These are phyloP conservation scores for Pemphigus obesinymphae DNA, from an alignment of 1,140 invertebrate genomes.

Conservation along the genomic window DNA sequence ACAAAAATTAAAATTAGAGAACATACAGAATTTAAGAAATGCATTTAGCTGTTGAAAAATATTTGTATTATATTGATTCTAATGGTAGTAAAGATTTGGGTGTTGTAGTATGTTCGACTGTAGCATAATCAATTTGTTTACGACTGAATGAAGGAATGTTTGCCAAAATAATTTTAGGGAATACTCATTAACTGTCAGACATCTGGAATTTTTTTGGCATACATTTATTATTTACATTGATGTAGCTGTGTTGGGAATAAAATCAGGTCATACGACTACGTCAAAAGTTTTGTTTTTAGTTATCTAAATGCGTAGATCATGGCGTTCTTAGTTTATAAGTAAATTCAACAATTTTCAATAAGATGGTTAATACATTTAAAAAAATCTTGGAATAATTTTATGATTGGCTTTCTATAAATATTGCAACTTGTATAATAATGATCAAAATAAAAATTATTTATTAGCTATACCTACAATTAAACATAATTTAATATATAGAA, in stretches of 20 bases:
- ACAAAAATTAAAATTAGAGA: no score
- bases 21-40: no score
- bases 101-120: not conserved
- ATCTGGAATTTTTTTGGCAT: conserved; percentile 14
- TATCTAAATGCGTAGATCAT: conserved; percentile 3
- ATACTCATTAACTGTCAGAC: conserved; percentile 4
- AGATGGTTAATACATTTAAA: not conserved
- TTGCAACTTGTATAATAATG: no score
- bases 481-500: no score
- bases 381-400: no score
- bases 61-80: no score
- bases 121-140: not conserved
- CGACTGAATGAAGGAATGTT: not conserved
- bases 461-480: no score
- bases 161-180: not conserved
- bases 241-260: not conserved
- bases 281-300: conserved; percentile 17
- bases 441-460: no score
- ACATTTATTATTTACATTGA: conserved; percentile 21
- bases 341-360: not conserved
- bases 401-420: no score
- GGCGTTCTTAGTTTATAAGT: not conserved
- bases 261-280: conserved; percentile 21
- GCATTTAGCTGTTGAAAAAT: no score
- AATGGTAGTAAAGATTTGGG: not conserved